Evolutionary conservation across 2,888 invertebrate genomes (phyloP), one percentile per base, ranked within the genome.

Genomic region (Phortica magna): DNA sequence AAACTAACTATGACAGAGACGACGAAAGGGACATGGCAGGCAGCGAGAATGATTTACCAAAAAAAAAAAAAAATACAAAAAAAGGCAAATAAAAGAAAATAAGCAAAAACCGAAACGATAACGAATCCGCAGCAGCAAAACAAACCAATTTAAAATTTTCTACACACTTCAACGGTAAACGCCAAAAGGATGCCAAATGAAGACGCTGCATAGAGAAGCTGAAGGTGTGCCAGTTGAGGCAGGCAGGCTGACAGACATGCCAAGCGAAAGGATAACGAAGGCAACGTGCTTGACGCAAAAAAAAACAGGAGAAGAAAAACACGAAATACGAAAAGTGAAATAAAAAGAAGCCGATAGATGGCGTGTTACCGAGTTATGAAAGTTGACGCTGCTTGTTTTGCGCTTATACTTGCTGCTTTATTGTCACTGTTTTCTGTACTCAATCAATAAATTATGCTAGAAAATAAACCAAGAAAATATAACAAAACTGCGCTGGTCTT

Each of bases 361-460:
- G 61, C 10, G 19, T 61, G 61, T n/a, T 55, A 17, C 31, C 31
- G 31, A 9, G 48, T 48, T 48, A 48, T 48, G 48, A 48, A 48
- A 48, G n/a, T 59, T 22, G 61, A n/a, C n/a, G n/a, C n/a, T n/a
- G n/a, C 61, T 61, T 61, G 19, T 22, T 61, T 17, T 61, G 1
- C 6, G 17, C 61, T 14, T 61, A n/a, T n/a, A n/a, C n/a, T 59
- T 19, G 5, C 19, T 59, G 6, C 19, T 17, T n/a, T 19, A 17
- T 19, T 59, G 59, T 19, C 6, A 19, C 61, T 61, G 19, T 67
- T 39, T 67, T 12, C 42, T 73, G 73, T 82, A 86, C 89, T 88
- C 87, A 88, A 88, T 89, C 89, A 89, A 89, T 89, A 88, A 87
- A 88, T 88, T 88, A 84, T 88, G 83, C 86, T 88, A 80, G 81